phyloP scores from a whole-genome alignment of 2,113 vertebrate genomes.

The Capra hircus region DNA sequence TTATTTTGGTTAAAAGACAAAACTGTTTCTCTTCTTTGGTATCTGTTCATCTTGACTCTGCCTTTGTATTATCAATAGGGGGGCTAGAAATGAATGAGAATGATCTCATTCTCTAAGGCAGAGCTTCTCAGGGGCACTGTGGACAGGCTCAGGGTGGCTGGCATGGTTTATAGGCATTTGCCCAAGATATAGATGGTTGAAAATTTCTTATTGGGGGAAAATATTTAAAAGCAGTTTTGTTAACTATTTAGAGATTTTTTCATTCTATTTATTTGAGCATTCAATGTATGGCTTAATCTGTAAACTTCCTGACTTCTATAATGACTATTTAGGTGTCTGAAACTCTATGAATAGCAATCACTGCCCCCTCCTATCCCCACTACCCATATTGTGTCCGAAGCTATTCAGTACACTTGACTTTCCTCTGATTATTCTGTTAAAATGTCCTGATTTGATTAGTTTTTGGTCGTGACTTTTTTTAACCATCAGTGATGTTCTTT shows the following conservation, averaged over 20 bases:
- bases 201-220: background rate
- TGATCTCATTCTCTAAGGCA: background rate
- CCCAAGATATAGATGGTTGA: background rate
- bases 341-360: background rate
- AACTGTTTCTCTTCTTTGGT: background rate
- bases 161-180: background rate
- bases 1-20: background rate
- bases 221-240: background rate
- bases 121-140: background rate
- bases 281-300: background rate
- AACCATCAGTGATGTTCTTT: background rate
- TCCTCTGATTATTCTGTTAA: background rate
- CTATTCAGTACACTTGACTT: background rate
- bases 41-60: background rate
- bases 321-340: background rate
- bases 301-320: background rate
- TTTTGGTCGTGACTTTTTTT: background rate
- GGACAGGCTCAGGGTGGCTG: background rate
- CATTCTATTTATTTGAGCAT: background rate
- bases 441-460: background rate
- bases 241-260: background rate
- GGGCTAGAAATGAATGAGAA: background rate
- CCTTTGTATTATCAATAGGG: background rate
- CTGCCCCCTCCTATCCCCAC: too few relatives aligned
- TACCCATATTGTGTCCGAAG: background rate